Percentiles rank a stretch among this genome's conserved stretches.
These are phyloP conservation scores for Pelobates fuscus DNA, from an alignment of 2,113 vertebrate genomes.

Conservation along the genomic window DNA sequence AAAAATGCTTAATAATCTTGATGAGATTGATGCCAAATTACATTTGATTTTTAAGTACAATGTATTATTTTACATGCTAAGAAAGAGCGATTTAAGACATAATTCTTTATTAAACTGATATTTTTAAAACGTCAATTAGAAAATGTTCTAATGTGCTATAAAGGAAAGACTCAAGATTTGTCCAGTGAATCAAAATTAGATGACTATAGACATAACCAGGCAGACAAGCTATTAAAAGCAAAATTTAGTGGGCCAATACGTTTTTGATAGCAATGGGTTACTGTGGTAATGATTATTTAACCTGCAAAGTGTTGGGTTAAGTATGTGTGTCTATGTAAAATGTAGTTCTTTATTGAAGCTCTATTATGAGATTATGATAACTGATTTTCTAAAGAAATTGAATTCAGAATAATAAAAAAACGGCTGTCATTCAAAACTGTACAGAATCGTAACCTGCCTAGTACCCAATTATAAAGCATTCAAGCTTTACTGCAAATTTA, in stretches of 20 bases:
- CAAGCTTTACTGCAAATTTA: background rate
- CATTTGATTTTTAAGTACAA: no score
- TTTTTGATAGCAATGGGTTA: conserved; percentile 63
- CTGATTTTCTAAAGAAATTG: conserved; percentile 28
- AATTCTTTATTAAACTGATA: background rate
- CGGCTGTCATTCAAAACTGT: conserved; percentile 2
- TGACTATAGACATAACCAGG: conserved; percentile 10
- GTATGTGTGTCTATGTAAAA: conserved; percentile 52
- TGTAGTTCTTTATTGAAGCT: conserved; percentile 36
- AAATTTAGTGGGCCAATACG: conserved; percentile 59
- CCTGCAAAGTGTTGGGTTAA: conserved; percentile 57
- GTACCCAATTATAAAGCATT: conserved; percentile 4
- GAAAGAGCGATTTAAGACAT: background rate
- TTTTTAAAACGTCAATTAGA: conserved; percentile 58
- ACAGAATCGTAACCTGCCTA: background rate
- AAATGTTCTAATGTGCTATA: conserved; percentile 26
- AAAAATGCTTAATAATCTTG: no score
- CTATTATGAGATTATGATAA: conserved; percentile 38
- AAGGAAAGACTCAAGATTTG: conserved; percentile 51
- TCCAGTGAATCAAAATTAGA: conserved; percentile 49
- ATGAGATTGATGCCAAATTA: no score
- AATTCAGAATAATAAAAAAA: background rate
- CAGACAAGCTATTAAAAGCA: conserved; percentile 56
- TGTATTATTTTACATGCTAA: background rate
- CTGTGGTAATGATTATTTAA: conserved; percentile 59